phyloP scores from a whole-genome alignment of 1,140 invertebrate genomes.

The silkworm (Bombyx mori) region DNA sequence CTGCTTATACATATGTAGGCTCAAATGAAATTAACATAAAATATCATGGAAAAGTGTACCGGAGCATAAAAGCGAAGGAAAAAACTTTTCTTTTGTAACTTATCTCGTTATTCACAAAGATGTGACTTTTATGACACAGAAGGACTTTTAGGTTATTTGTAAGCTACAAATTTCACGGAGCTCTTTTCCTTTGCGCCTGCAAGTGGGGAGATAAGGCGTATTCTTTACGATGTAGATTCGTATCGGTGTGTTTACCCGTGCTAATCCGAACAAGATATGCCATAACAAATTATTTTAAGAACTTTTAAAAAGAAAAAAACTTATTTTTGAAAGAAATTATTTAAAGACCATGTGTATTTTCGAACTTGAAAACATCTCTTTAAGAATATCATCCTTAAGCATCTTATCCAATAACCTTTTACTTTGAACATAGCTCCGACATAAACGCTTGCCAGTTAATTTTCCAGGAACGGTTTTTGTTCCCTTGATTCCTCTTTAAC shows the following conservation, averaged over 20 bases:
- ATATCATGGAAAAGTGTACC: conserved; percentile 39
- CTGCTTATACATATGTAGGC: conserved; percentile 26
- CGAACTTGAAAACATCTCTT: too few relatives aligned
- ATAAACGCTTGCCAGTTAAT: too few relatives aligned
- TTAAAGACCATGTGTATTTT: too few relatives aligned
- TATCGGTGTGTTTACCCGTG: conserved; percentile 9
- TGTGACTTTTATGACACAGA: conserved; percentile 56
- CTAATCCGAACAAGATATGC: too few relatives aligned
- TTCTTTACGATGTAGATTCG: conserved; percentile 14
- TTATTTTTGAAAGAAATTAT: too few relatives aligned
- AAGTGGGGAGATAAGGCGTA: conserved; percentile 14
- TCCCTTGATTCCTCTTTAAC: too few relatives aligned
- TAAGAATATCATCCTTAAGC: too few relatives aligned
- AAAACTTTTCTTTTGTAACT: conserved; percentile 47
- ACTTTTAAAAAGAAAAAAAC: too few relatives aligned
- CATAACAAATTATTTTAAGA: too few relatives aligned
- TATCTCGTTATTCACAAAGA: conserved; percentile 55
- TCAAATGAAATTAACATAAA: conserved; percentile 52
- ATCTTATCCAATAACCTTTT: too few relatives aligned
- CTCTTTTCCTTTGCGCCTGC: conserved; percentile 16
- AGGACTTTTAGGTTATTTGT: conserved; percentile 50
- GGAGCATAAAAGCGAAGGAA: conserved; percentile 35
- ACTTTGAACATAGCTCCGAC: too few relatives aligned
- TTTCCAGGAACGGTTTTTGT: too few relatives aligned
- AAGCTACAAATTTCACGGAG: conserved; percentile 30